phyloP scores from a whole-genome alignment of 2,888 invertebrate genomes.

The Stenodera caucasica region DNA sequence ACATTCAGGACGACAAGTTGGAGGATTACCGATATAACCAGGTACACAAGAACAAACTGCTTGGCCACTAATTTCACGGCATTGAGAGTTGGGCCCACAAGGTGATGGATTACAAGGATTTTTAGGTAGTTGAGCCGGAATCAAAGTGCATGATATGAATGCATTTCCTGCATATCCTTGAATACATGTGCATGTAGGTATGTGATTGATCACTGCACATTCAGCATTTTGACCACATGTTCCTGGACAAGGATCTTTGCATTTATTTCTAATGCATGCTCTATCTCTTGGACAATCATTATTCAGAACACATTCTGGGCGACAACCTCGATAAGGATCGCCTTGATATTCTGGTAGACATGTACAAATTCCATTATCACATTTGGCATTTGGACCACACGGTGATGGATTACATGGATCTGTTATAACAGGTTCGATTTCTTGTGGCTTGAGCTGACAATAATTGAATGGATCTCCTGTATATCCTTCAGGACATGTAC shows the following conservation, averaged over 20 bases:
- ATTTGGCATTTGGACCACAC: slow-evolving; percentile 72
- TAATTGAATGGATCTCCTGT: slow-evolving; percentile 65
- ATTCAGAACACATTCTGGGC: slow-evolving; percentile 75
- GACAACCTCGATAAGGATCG: slow-evolving; percentile 68
- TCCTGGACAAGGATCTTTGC: slow-evolving; percentile 70
- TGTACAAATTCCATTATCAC: slow-evolving; percentile 68
- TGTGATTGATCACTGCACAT: slow-evolving; percentile 74
- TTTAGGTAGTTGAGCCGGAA: slow-evolving; percentile 57
- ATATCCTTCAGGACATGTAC: slow-evolving; percentile 65
- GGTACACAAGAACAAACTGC: slow-evolving; percentile 61
- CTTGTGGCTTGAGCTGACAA: slow-evolving; percentile 48
- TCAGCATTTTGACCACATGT: slow-evolving; percentile 73
- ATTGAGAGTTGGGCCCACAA: slow-evolving; percentile 60
- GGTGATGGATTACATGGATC: slow-evolving; percentile 58
- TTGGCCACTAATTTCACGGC: slow-evolving; percentile 62
- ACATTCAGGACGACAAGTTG: slow-evolving; percentile 62
- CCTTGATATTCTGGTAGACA: slow-evolving; percentile 70
- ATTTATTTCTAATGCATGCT: slow-evolving; percentile 71
- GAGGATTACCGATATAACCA: slow-evolving; percentile 57
- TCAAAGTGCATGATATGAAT: slow-evolving; percentile 65
- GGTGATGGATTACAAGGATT: slow-evolving; percentile 71
- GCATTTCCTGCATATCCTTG: slow-evolving; percentile 72
- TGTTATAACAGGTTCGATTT: slow-evolving; percentile 36
- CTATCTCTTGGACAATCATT: slow-evolving; percentile 70
- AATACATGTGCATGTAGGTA: slow-evolving; percentile 75